Conservation (phyloP, 2,797 vertebrate genomes). For the Kryptolebias ocellatus region DNA sequence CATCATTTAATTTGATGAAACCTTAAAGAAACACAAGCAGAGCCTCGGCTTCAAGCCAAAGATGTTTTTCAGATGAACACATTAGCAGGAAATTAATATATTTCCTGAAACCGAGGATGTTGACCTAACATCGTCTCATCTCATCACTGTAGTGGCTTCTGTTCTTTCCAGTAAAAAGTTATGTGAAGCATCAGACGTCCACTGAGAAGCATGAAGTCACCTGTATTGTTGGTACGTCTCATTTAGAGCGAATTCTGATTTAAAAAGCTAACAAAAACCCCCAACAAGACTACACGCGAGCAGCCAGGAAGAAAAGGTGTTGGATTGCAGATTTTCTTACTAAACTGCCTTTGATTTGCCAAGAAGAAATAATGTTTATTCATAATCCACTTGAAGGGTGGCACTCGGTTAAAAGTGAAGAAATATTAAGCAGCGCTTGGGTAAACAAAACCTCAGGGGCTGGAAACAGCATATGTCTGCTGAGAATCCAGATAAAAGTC, state of each 20-base stretch:
- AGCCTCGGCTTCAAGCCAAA: too few relatives aligned
- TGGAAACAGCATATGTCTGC: slow-evolving; percentile 3
- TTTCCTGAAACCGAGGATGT: too few relatives aligned
- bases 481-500: slow-evolving; percentile 17
- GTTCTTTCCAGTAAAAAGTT: too few relatives aligned
- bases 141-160: too few relatives aligned
- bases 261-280: neutral
- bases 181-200: too few relatives aligned
- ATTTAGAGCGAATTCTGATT: neutral
- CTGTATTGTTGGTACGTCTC: neutral
- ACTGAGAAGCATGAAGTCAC: too few relatives aligned
- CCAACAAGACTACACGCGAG: neutral
- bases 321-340: neutral
- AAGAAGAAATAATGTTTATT: neutral
- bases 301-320: neutral
- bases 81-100: too few relatives aligned
- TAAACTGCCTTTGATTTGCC: neutral
- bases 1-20: too few relatives aligned
- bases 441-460: slow-evolving; percentile 18
- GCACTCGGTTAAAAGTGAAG: slow-evolving; percentile 8
- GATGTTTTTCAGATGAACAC: too few relatives aligned
- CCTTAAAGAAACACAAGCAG: too few relatives aligned
- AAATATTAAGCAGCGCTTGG: slow-evolving; percentile 13
- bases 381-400: slow-evolving; percentile 18
- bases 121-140: too few relatives aligned